Base-by-base conservation (phyloP, 2,797 vertebrate species). In the Poliocrania exsul region DNA sequence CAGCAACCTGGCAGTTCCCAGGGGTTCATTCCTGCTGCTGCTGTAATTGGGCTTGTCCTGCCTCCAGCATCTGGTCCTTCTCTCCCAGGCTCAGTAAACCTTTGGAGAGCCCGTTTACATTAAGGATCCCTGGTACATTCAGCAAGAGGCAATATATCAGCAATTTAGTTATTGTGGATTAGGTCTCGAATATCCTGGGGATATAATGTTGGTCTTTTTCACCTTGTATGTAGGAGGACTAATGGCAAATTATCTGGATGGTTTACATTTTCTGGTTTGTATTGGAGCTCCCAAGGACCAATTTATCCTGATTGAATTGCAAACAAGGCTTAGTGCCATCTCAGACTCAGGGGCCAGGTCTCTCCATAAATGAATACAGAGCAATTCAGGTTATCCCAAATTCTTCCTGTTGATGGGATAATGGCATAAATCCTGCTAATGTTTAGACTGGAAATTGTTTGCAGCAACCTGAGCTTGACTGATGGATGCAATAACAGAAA, bases 261-360 rank as follows among this genome's bases (percentile, higher is more conserved):
- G 97, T 97, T 98, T 98, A 97, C 96, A 97, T 98, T 97, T 97
- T 94, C 58, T 96, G 88, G 94, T 91, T 95, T 86, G 96, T 81
- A 95, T 96, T 92, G 73, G 84, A 90, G 93, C 93, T 94, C 85
- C 60, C 53, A 91, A 94, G 90, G 94, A 95, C 95, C 93, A 94
- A 94, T 98, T 97, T 94, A 97, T 98, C 96, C 97, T 94, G 95
- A 94, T 71, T 87, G 88, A 70, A 96, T 93, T 94, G 93, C 95
- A 95, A 97, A 95, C 94, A 93, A 96, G 94, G 96, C 93, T 97
- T 94, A 97, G 90, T 89, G 86, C 84, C 91, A 91, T 67, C 86
- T 87, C 37, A 50, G 50, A 86, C 14, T 69, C 81, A 82, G 82
- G 69, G 94, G 91, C 85, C 93, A 61, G 65, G 75, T 44, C 75